These are phyloP conservation scores for Cyphomyrus discorhynchus DNA, from an alignment of 2,113 vertebrate genomes.

Conservation along the genomic window DNA sequence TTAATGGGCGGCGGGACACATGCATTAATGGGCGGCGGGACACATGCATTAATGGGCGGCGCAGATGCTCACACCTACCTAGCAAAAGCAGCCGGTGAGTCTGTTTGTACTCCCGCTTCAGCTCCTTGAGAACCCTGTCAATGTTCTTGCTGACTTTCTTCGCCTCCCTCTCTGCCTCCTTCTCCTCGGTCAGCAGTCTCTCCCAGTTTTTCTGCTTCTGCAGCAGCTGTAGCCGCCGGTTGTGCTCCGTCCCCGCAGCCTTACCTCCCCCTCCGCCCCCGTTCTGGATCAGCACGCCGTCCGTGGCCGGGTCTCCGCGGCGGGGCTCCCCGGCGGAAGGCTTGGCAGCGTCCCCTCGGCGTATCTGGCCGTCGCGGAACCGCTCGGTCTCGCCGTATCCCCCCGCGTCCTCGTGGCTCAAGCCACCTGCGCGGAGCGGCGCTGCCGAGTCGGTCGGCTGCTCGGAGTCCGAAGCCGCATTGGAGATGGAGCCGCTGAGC, in stretches of 20 bases:
- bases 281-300: constrained; percentile 65
- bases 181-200: constrained; percentile 79
- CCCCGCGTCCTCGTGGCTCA: constrained; percentile 54
- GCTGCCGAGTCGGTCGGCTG: constrained; percentile 51
- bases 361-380: constrained; percentile 46
- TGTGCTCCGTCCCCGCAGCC: constrained; percentile 53
- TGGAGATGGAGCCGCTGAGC: constrained; percentile 69
- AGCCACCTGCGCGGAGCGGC: constrained; percentile 54
- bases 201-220: constrained; percentile 75
- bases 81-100: constrained; percentile 87
- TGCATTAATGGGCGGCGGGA: neutral
- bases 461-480: constrained; percentile 65
- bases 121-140: constrained; percentile 80
- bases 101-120: constrained; percentile 85
- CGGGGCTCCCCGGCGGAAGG: constrained; percentile 49
- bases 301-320: constrained; percentile 56
- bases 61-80: constrained; percentile 62
- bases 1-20: too few relatives aligned
- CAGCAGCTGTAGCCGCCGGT: constrained; percentile 57
- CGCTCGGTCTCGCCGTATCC: constrained; percentile 35
- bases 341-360: constrained; percentile 60
- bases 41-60: neutral
- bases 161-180: constrained; percentile 85
- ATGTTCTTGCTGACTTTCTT: constrained; percentile 84
- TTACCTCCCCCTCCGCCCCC: constrained; percentile 46